Evolutionary conservation across 2,888 invertebrate genomes (phyloP), one percentile per base, ranked within the genome.

Genomic region (Carpatolechia fugitivella): DNA sequence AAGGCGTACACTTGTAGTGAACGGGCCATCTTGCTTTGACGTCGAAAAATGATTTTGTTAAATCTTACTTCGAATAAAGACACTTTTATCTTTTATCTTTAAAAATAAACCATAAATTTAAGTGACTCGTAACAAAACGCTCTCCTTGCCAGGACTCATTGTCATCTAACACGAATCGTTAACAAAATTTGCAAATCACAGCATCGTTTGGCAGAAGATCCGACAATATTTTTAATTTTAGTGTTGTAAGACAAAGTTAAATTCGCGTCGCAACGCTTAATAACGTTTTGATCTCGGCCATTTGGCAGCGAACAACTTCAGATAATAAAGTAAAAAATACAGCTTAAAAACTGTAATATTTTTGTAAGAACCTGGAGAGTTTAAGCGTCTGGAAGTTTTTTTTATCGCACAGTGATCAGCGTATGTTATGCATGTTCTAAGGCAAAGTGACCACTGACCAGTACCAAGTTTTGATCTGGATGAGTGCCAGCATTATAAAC

Each of bases 401-500:
- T 41, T 1, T 18, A 10, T 14, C 18, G 14, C 14, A 11, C 11
- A 18, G 40, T 41, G 7, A 11, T 18, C 18, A 41, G 18, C 6
- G 35, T 35, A 38, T 38, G 50, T 50, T 38, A 8, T 49, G 35
- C 35, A 35, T 49, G 20, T n/a, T 29, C 11, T 35, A 38, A 13
- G 24, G 24, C 36, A 38, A 50, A 36, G 33, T 24, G 49, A 50
- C 11, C 24, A 36, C n/a, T 35, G 35, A 20, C n/a, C 16, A 20
- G 10, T 20, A 33, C 33, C 33, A 33, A 33, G 24, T n/a, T 20
- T 44, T 14, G n/a, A 14, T 24, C 54, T 55, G 55, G 55, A 55
- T 36, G 14, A n/a, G 1, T 55, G 55, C 55, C 55, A 55, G 40
- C 48, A 10, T 14, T 36, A 50, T 50, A 50, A 50, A 50, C 38